Conservation (phyloP, 2,888 invertebrate species). For the Frankliniella fusca region DNA sequence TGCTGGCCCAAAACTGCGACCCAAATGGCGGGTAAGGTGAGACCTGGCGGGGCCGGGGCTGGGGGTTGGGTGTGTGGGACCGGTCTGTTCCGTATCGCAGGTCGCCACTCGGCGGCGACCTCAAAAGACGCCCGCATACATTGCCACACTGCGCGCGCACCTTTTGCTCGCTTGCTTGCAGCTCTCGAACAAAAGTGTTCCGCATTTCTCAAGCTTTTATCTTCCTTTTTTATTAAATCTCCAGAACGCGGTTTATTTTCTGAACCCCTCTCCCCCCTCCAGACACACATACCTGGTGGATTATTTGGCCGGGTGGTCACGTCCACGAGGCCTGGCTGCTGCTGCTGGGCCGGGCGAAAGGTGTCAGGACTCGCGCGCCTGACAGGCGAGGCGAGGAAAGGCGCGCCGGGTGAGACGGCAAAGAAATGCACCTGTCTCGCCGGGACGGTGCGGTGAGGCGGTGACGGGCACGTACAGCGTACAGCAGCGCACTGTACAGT, state of each 20-base stretch:
- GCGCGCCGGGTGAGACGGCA: background rate
- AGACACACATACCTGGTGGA: background rate
- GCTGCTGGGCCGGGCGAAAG: background rate
- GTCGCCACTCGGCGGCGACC: background rate
- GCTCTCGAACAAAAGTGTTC: no score
- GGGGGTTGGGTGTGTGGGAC: background rate
- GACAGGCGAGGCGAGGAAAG: background rate
- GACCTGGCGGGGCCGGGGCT: background rate
- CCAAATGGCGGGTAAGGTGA: background rate
- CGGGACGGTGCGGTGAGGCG: no score
- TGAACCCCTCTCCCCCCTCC: no score
- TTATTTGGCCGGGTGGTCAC: conserved; percentile 19
- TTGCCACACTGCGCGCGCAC: background rate
- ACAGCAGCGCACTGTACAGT: no score
- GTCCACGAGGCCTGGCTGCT: background rate
- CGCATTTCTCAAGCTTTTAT: no score
- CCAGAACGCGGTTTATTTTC: no score
- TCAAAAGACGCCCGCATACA: background rate
- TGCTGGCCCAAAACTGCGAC: background rate
- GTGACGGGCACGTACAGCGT: no score
- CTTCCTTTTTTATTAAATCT: no score
- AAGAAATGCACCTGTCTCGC: background rate
- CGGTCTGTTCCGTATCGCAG: no score
- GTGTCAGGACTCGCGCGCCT: conserved; percentile 19
- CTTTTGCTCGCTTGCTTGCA: no score